Conservation (phyloP, 2,797 vertebrate genomes). For the Pseudotriccus pelzelni region DNA sequence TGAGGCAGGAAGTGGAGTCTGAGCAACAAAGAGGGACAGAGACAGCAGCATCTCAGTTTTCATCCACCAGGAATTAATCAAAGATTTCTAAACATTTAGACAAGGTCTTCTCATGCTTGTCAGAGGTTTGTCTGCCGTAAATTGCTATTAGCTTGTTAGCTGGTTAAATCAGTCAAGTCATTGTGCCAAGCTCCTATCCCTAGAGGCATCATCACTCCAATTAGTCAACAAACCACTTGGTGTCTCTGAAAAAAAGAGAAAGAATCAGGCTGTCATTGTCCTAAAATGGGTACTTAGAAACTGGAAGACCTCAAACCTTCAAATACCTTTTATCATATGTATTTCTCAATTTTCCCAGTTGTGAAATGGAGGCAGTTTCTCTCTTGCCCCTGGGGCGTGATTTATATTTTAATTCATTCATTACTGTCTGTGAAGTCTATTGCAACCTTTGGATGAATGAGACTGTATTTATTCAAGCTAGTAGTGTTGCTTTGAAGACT, state of each 20-base stretch:
- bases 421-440: not conserved
- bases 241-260: not conserved
- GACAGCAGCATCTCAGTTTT: not conserved
- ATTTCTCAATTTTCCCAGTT: not conserved
- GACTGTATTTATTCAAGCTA: not conserved
- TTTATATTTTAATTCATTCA: constrained; percentile 9
- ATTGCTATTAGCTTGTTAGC: constrained; percentile 36
- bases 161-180: constrained; percentile 58
- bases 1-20: not conserved
- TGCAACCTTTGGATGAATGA: not conserved
- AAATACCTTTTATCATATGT: not conserved
- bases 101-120: constrained; percentile 35
- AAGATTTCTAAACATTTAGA: constrained; percentile 34
- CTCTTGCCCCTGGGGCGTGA: not conserved
- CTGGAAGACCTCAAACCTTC: not conserved
- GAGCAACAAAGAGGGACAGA: not conserved
- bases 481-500: not conserved
- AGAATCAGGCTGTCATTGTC: not conserved
- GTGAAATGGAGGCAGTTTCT: not conserved
- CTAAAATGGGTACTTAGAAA: not conserved
- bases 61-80: not conserved
- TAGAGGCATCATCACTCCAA: constrained; percentile 15
- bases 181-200: constrained; percentile 39
- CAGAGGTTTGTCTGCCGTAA: constrained; percentile 14
- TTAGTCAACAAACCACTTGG: constrained; percentile 32